These are phyloP conservation scores for Syritta pipiens DNA, from an alignment of 2,888 invertebrate genomes.

Conservation along the genomic window DNA sequence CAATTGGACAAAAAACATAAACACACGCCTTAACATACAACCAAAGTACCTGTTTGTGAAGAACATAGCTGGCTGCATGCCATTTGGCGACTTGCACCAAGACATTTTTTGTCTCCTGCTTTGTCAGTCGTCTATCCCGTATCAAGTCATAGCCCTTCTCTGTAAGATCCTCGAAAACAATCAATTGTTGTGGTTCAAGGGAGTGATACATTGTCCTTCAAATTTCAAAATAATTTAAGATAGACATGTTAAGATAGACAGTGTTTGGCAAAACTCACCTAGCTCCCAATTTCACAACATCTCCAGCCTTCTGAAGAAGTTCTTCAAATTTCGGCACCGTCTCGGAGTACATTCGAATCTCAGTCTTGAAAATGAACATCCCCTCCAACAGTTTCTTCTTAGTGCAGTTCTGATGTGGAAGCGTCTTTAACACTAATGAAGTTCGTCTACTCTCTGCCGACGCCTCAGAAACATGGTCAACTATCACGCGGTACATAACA, in stretches of 20 bases:
- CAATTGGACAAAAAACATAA: too few species aligned
- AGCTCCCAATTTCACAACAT: slow-evolving; percentile 65
- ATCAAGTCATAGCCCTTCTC: background rate
- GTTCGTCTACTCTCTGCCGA: background rate
- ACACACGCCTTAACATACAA: too few species aligned
- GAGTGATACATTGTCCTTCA: slow-evolving; percentile 2
- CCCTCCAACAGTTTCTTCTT: slow-evolving; percentile 71
- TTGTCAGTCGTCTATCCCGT: slow-evolving; percentile 29
- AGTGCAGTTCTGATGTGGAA: slow-evolving; percentile 72
- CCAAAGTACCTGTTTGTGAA: slow-evolving; percentile 9
- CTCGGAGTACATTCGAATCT: slow-evolving; percentile 73
- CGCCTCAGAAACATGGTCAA: background rate
- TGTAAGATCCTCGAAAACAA: slow-evolving; percentile 37
- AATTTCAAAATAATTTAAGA: background rate
- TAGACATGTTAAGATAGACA: background rate
- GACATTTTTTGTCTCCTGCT: slow-evolving; percentile 28
- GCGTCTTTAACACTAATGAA: slow-evolving; percentile 73
- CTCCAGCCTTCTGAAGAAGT: slow-evolving; percentile 68
- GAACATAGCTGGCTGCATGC: slow-evolving; percentile 71
- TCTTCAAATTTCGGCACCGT: slow-evolving; percentile 73
- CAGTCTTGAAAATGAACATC: slow-evolving; percentile 71
- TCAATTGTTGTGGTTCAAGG: slow-evolving; percentile 46
- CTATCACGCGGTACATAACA: slow-evolving; percentile 69
- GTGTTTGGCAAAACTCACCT: slow-evolving; percentile 42
- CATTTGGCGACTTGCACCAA: slow-evolving; percentile 68